Base-by-base conservation (phyloP, 1,140 invertebrate genomes). In the Philaenus spumarius region DNA sequence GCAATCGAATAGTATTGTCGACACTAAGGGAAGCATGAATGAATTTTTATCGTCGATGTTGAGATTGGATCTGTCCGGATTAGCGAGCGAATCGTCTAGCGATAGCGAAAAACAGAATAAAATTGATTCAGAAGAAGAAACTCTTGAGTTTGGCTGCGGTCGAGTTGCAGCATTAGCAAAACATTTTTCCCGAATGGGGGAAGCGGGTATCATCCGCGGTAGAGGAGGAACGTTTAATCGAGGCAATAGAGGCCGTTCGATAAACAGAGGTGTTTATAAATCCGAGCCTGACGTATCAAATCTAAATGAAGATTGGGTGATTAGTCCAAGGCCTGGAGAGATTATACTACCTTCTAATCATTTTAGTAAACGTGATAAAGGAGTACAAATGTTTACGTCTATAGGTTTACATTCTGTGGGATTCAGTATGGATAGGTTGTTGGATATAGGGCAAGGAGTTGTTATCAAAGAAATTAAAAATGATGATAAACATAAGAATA, bases 91-190 rank as follows among this genome's bases (percentile, higher is more conserved):
- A 34, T 50, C 46, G 1, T 58, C 56, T 20, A 53, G 42, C 54
- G 50, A 59, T 3, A 55, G 46, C 37, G 59, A 60, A 12, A 19
- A 54, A 37, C 55, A 56, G 23, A 60, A 45, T 35, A 46, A 40
- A 22, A 22, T 24, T 2, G 35, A 40, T 12, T 45, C 39, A 23
- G 53, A 60, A 12, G 53, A 55, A 26, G 59, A 55, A 1, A 48
- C 39, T 3, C 11, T 58, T 30, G 42, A 55, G 30, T 73, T 82
- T 1, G 78, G 80, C 0, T 78, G 77, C 69, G 67, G 80, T 62
- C 62, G 79, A 71, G 82, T 85, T 1, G 81, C 80, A 45, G 79
- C 79, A 12, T 65, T 84, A 43, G 77, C 81, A 1, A 78, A 78
- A 62, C 79, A 80, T 64, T 84, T 83, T 62, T 77, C 77, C 0